phyloP scores from a whole-genome alignment of 2,113 vertebrate genomes.

The Psephotus haematonotus region DNA sequence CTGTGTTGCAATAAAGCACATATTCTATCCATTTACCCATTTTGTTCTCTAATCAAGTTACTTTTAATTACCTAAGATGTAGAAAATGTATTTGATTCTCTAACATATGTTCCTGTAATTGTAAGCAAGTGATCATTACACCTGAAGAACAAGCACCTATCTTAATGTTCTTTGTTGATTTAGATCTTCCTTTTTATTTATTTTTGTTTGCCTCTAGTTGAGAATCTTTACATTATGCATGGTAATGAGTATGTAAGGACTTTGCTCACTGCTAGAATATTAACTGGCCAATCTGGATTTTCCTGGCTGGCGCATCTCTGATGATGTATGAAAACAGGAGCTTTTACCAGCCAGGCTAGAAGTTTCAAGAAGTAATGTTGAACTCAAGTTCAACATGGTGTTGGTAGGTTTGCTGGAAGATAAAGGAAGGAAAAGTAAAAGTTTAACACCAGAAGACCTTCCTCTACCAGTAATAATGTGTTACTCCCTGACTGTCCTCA shows the following conservation, averaged over 20 bases:
- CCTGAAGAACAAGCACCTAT: neutral
- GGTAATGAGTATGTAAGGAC: neutral
- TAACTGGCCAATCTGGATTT: neutral
- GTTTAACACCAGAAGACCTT: neutral
- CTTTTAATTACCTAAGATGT: neutral
- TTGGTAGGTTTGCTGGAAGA: neutral
- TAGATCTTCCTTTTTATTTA: neutral
- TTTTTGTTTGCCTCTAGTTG: neutral
- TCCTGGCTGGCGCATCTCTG: neutral
- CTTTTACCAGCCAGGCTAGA: neutral
- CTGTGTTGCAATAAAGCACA: neutral
- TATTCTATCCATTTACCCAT: neutral
- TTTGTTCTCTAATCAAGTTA: neutral
- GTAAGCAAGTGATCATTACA: neutral
- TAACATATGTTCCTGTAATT: neutral
- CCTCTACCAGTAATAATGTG: rapidly evolving
- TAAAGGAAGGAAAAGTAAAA: neutral
- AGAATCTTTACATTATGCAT: neutral
- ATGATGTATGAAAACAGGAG: neutral
- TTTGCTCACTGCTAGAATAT: neutral
- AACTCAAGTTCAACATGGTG: neutral
- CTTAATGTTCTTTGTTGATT: neutral
- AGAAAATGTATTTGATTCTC: neutral
- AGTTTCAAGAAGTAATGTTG: neutral
- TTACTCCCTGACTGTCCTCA: neutral